Conservation (phyloP, 2,888 invertebrate genomes). For the Pterobdella sp. region DNA sequence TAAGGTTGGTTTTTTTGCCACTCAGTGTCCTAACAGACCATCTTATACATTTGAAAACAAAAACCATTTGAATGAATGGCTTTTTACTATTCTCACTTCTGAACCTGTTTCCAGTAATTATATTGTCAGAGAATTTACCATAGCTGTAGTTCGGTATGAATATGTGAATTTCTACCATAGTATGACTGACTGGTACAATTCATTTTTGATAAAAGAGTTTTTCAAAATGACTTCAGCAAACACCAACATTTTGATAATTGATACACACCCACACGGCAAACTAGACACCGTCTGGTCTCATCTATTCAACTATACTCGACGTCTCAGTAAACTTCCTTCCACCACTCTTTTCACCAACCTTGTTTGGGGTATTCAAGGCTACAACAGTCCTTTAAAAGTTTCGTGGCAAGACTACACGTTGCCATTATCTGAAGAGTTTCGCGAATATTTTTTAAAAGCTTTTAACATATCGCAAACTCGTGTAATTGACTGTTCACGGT, state of each 20-base stretch:
- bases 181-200: constrained; percentile 40
- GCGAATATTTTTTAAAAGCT: constrained; percentile 43
- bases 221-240: constrained; percentile 36
- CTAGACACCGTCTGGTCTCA: constrained; percentile 44
- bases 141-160: constrained; percentile 35
- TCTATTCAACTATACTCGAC: constrained; percentile 43
- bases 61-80: constrained; percentile 37
- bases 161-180: constrained; percentile 38
- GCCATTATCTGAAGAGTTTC: constrained; percentile 45
- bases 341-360: constrained; percentile 38
- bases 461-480: constrained; percentile 28
- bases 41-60: constrained; percentile 36
- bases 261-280: constrained; percentile 46
- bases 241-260: constrained; percentile 44
- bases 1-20: constrained; percentile 35
- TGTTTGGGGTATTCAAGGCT: constrained; percentile 45
- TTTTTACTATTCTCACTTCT: constrained; percentile 27
- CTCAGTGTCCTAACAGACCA: constrained; percentile 32
- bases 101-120: not conserved
- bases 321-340: constrained; percentile 40
- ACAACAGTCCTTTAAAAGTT: constrained; percentile 45
- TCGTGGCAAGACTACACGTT: constrained; percentile 33
- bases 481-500: constrained; percentile 41
- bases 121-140: constrained; percentile 33
- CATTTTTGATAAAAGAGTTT: constrained; percentile 38